A percentile compares a stretch with the other conserved stretches of the same genome.
Conservation (phyloP, 2,888 invertebrate genomes). For the Matsumyia berberina region DNA sequence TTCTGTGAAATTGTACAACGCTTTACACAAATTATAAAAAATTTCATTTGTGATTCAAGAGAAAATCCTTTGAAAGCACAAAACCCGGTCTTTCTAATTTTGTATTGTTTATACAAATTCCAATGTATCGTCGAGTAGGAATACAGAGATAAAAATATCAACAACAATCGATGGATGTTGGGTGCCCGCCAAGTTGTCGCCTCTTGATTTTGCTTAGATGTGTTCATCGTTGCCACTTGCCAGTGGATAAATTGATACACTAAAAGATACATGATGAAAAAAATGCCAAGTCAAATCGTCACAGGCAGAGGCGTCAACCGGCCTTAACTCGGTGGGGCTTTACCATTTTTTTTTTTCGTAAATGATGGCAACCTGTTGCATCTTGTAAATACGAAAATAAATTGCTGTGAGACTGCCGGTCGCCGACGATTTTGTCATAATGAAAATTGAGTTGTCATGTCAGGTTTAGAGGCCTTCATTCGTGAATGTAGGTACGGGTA, state of each 20-base stretch:
- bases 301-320: slow-evolving; percentile 13
- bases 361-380: slow-evolving; percentile 19
- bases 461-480: slow-evolving; percentile 8
- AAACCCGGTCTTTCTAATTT: not conserved
- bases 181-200: slow-evolving; percentile 60
- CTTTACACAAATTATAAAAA: no score
- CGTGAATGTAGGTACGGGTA: slow-evolving; percentile 5
- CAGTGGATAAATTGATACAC: not conserved
- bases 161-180: slow-evolving; percentile 31
- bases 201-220: slow-evolving; percentile 10
- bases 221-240: not conserved
- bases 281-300: not conserved
- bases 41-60: slow-evolving; percentile 2
- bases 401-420: slow-evolving; percentile 22
- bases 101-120: not conserved
- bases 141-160: slow-evolving; percentile 27
- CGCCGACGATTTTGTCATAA: not conserved
- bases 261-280: not conserved
- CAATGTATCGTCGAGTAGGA: not conserved
- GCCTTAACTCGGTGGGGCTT: slow-evolving; percentile 23
- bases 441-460: slow-evolving; percentile 2
- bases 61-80: not conserved
- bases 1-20: no score
- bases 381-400: slow-evolving; percentile 7
- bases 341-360: slow-evolving; percentile 6